Evolutionary conservation across 1,140 invertebrate species (phyloP), one percentile per base, ranked within the genome.

Genomic region (Calephelis nemesis): DNA sequence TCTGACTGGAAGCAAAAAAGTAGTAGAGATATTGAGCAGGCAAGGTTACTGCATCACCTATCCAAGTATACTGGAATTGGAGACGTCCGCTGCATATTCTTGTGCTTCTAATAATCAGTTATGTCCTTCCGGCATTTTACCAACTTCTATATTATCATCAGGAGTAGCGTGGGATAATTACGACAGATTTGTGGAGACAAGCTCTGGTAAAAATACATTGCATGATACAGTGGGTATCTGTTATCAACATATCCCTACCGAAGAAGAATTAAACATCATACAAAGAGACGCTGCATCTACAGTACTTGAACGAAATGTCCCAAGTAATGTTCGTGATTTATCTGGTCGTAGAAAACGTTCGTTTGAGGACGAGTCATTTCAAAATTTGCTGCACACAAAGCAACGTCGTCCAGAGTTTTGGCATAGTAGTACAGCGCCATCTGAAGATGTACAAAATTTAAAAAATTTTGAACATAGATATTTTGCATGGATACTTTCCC

Each of bases 151-250:
- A 67, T 67, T 67, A 48, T 62, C 66, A 62, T 67, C 42, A 62
- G 66, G 66, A 60, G 54, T 67, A 67, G 66, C 66, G 40, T 67
- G 66, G 66, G 52, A 67, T 60, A 67, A 67, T 62, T 67, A 47
- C 54, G 52, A 67, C 15, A 67, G 66, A 62, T 67, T 62, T 67
- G 66, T 67, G 30, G 66, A 67, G 45, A 60, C 66, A 62, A 62
- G 66, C 54, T 60, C 54, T 67, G 52, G 52, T 62, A 60, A 67
- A 67, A 62, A 67, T 67, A 67, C 66, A 5, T 48, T 67, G 52
- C 66, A 67, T 62, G 66, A 67, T 62, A 67, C 66, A 60, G 66
- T 67, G 42, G 66, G n/a, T 67, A 48, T 48, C 10, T 11, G 7
- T 48, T 48, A 48, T 48, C 47, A 48, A 48, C 7, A 48, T 48